A percentile compares a stretch with the other conserved stretches of the same genome.
These are phyloP conservation scores for Drosophila barbarae DNA, from an alignment of 2,888 invertebrate genomes.

Conservation along the genomic window DNA sequence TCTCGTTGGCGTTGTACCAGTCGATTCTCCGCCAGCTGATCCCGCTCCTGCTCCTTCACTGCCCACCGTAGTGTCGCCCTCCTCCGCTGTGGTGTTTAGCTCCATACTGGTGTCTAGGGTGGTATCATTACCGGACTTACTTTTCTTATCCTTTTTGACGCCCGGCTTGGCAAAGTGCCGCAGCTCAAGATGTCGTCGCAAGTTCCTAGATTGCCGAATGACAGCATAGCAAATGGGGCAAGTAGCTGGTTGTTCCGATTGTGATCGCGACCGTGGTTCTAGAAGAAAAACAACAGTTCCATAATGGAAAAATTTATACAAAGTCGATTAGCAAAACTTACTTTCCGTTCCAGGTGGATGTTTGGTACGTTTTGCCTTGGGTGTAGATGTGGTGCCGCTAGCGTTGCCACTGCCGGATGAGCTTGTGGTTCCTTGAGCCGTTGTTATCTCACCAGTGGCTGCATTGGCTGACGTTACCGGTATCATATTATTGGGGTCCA, in stretches of 20 bases:
- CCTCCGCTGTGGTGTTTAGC: conserved; percentile 54
- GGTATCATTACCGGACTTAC: conserved; percentile 75
- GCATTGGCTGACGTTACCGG: conserved; percentile 69
- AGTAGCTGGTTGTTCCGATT: conserved; percentile 83
- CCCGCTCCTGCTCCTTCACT: conserved; percentile 32
- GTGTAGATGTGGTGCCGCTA: conserved; percentile 59
- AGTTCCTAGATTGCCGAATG: conserved; percentile 82
- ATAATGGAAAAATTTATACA: neutral
- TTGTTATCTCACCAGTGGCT: conserved; percentile 64
- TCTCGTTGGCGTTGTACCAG: conserved; percentile 36
- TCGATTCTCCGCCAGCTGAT: conserved; percentile 35
- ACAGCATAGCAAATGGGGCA: conserved; percentile 83
- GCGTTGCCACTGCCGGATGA: conserved; percentile 45
- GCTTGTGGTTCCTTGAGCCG: conserved; percentile 53
- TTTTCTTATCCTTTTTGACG: conserved; percentile 79
- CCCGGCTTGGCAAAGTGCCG: conserved; percentile 80
- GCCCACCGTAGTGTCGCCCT: conserved; percentile 53
- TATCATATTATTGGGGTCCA: conserved; percentile 76
- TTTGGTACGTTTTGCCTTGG: conserved; percentile 66
- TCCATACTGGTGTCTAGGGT: conserved; percentile 61
- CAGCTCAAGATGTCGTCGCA: conserved; percentile 82
- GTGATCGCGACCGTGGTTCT: conserved; percentile 82
- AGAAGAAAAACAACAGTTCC: neutral
- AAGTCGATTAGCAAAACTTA: conserved; percentile 42
- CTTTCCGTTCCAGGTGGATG: conserved; percentile 69